Evolutionary conservation across 2,113 vertebrate species (phyloP).

Genomic region (Atrichornis clamosus): DNA sequence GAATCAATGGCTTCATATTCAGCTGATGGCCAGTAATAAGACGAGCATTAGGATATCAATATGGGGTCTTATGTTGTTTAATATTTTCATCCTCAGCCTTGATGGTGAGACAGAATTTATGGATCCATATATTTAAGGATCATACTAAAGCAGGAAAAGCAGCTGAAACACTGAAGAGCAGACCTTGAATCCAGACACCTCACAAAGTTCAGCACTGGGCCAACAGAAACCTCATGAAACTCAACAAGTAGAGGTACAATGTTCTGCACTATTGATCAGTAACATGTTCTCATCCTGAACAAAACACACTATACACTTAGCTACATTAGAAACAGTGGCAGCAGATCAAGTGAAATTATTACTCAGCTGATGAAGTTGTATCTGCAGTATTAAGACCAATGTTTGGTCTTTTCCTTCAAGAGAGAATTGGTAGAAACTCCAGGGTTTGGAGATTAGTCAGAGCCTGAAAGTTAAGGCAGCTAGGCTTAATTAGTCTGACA

Average conservation of each 20-base stretch:
- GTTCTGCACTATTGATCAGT: not conserved
- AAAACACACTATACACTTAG: not conserved
- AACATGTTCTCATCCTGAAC: not conserved
- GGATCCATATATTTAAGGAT: not conserved
- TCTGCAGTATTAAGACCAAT: not conserved
- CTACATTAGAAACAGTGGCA: not conserved
- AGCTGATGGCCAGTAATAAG: not conserved
- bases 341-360: not conserved
- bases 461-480: not conserved
- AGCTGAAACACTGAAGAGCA: not conserved
- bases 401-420: not conserved
- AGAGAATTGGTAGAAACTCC: not conserved
- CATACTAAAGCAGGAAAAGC: not conserved
- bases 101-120: not conserved
- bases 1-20: not conserved
- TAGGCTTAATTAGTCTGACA: not conserved
- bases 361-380: not conserved
- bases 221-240: not conserved
- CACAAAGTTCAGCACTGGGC: not conserved
- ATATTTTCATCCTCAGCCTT: not conserved
- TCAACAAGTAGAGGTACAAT: not conserved
- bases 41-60: not conserved
- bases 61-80: not conserved
- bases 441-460: not conserved
- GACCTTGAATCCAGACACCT: not conserved